Conservation (phyloP, 2,888 invertebrate species). For the Linyphia triangularis region DNA sequence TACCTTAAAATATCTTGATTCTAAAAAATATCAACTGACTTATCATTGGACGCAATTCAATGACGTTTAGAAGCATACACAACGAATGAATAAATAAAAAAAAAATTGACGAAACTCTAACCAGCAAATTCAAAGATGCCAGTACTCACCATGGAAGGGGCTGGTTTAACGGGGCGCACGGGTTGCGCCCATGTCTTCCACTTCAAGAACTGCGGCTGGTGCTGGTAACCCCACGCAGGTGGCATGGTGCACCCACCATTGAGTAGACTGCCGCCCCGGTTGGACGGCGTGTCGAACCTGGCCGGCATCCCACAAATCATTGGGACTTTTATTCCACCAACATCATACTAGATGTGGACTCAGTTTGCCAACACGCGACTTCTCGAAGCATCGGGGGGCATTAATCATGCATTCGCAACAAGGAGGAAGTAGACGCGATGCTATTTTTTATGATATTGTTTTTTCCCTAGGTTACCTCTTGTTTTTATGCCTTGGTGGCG, state of each 20-base stretch:
- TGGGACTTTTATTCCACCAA: not conserved
- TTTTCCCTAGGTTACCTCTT: not conserved
- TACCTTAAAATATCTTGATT: no score
- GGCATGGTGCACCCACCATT: conserved; percentile 62
- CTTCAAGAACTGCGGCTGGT: conserved; percentile 76
- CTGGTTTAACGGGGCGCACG: conserved; percentile 71
- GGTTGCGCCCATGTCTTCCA: conserved; percentile 77
- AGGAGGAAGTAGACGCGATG: conserved; percentile 25
- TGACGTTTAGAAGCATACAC: no score
- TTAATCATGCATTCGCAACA: conserved; percentile 43
- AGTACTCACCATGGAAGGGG: conserved; percentile 75
- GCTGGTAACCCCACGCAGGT: conserved; percentile 72
- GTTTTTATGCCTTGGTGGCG: not conserved
- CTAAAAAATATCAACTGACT: no score
- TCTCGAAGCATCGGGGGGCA: conserved; percentile 16
- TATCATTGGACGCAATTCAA: no score
- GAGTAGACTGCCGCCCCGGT: conserved; percentile 57
- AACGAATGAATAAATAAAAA: no score
- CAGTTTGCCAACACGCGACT: conserved; percentile 21
- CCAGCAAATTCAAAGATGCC: no score
- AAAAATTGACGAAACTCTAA: no score
- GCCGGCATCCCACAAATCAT: conserved; percentile 75
- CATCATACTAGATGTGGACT: conserved; percentile 16
- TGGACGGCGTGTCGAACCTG: conserved; percentile 75
- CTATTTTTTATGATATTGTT: conserved; percentile 14